These are phyloP conservation scores for Cheirogaleus major DNA, from an alignment of 2,797 vertebrate species.

Conservation along the genomic window DNA sequence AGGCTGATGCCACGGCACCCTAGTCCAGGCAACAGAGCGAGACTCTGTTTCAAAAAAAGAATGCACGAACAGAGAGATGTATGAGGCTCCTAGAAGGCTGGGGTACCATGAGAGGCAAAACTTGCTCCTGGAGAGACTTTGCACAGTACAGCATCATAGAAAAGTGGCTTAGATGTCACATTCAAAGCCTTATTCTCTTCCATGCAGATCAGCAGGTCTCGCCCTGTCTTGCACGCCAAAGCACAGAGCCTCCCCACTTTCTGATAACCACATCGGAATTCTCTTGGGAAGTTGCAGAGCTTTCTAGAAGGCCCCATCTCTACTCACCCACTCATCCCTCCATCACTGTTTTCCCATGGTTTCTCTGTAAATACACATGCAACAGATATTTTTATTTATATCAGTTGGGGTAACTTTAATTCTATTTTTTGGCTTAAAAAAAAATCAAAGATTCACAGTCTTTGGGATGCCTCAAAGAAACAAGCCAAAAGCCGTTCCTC, in stretches of 20 bases:
- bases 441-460: not conserved
- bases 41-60: not conserved
- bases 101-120: not conserved
- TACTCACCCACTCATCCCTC: not conserved
- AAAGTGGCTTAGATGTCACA: not conserved
- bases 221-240: not conserved
- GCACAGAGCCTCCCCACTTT: not conserved
- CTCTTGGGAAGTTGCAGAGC: not conserved
- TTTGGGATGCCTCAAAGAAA: conserved; percentile 20
- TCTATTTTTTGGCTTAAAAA: not conserved
- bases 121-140: not conserved
- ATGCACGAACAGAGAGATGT: not conserved
- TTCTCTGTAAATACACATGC: not conserved
- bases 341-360: not conserved
- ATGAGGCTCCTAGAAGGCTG: not conserved
- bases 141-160: not conserved
- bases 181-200: not conserved
- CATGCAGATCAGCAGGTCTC: not conserved
- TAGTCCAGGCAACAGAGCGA: no score
- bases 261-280: not conserved
- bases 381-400: not conserved
- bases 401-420: not conserved
- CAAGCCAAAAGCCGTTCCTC: not conserved
- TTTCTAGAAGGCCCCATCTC: not conserved
- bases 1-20: no score